phyloP scores from a whole-genome alignment of 2,113 vertebrate genomes.

The Trichomycterus rosablanca region DNA sequence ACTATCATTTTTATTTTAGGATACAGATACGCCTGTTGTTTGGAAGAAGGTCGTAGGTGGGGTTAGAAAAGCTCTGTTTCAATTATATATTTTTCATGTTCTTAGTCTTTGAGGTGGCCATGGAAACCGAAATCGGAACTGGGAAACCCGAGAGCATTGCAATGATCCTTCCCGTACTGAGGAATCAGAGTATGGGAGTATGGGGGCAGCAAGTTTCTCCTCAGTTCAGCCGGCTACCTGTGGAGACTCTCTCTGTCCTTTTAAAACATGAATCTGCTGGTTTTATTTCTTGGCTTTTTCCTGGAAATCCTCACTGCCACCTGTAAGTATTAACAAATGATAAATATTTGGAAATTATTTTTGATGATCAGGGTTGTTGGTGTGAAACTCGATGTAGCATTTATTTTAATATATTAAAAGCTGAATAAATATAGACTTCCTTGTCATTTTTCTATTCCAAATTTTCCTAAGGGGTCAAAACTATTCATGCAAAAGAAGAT shows the following conservation, averaged over 20 bases:
- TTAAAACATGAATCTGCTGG: constrained; percentile 54
- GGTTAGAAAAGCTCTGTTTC: constrained; percentile 46
- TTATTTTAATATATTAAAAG: too few relatives aligned
- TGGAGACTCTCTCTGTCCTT: constrained; percentile 26
- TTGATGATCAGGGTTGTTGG: too few relatives aligned
- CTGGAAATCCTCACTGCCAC: constrained; percentile 51
- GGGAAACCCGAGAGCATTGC: constrained; percentile 66
- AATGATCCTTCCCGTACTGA: constrained; percentile 50
- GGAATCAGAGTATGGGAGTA: constrained; percentile 45
- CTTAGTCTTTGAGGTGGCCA: constrained; percentile 56
- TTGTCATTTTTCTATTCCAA: too few relatives aligned
- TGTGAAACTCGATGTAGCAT: too few relatives aligned
- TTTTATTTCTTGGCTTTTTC: constrained; percentile 52
- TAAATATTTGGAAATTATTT: too few relatives aligned
- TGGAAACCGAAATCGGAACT: constrained; percentile 73
- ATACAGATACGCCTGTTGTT: too few relatives aligned
- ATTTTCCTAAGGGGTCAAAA: too few relatives aligned
- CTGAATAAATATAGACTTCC: too few relatives aligned
- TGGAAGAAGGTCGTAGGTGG: constrained; percentile 44
- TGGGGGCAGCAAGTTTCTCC: constrained; percentile 43
- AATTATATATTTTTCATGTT: constrained; percentile 61
- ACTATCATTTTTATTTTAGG: too few relatives aligned
- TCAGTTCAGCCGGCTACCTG: constrained; percentile 24
- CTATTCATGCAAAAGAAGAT: too few relatives aligned
- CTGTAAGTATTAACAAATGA: constrained; percentile 73